Percentiles rank a stretch among this genome's conserved stretches.
These are phyloP conservation scores for Oncopeltus fasciatus DNA, from an alignment of 1,140 invertebrate species.

Conservation along the genomic window DNA sequence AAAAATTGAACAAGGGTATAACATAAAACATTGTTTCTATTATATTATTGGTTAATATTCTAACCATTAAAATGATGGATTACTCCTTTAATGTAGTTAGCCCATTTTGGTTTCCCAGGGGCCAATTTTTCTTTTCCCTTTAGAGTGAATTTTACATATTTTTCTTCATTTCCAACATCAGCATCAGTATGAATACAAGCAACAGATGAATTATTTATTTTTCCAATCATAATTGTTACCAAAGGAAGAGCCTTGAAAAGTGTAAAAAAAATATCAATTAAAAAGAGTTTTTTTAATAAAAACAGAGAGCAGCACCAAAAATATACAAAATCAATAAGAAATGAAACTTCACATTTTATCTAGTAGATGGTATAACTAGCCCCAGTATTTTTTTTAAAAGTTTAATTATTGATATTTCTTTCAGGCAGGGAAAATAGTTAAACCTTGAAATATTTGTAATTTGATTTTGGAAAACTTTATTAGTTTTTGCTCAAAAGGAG, in stretches of 20 bases:
- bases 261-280: not conserved
- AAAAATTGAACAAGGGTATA: too few relatives aligned
- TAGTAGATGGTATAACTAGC: not conserved
- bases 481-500: too few relatives aligned
- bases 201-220: not conserved
- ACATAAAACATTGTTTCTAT: too few relatives aligned
- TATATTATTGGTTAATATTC: too few relatives aligned
- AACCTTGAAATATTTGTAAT: too few relatives aligned
- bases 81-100: conserved; percentile 83
- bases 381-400: not conserved
- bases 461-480: too few relatives aligned
- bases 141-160: not conserved
- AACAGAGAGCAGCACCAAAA: too few relatives aligned
- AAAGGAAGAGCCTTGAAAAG: not conserved
- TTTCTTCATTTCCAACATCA: not conserved
- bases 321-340: not conserved
- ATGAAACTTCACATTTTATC: not conserved
- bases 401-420: too few relatives aligned
- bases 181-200: not conserved
- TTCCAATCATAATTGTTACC: conserved; percentile 4
- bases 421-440: too few relatives aligned
- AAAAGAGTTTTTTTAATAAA: not conserved
- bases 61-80: conserved; percentile 35
- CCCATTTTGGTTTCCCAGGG: conserved; percentile 55
- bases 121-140: conserved; percentile 37